A percentile compares a stretch with the other conserved stretches of the same genome.
These are phyloP conservation scores for Melitaea athalia DNA, from an alignment of 2,888 invertebrate species.

Conservation along the genomic window DNA sequence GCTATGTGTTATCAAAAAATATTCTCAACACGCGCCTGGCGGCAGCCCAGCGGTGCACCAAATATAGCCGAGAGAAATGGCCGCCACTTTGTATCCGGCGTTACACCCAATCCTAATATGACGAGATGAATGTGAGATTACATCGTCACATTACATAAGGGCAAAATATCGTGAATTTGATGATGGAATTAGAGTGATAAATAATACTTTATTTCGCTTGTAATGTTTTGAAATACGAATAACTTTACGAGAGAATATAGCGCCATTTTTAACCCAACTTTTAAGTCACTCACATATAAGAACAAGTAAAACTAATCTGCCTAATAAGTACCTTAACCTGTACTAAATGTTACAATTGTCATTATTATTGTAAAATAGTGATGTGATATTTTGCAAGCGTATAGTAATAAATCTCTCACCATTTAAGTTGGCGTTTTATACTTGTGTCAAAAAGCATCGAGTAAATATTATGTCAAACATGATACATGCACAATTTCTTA, in stretches of 20 bases:
- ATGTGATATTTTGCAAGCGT: no score
- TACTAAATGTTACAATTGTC: no score
- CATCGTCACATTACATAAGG: constrained; percentile 54
- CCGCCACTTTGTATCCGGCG: constrained; percentile 61
- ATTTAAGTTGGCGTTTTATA: no score
- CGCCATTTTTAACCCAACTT: neutral
- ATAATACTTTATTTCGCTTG: constrained; percentile 57
- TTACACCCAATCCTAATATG: constrained; percentile 69
- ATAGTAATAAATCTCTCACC: no score
- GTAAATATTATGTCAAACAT: no score
- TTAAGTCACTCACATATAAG: neutral
- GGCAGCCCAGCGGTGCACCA: constrained; percentile 34
- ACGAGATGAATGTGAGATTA: constrained; percentile 68
- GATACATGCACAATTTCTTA: no score
- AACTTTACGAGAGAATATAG: neutral
- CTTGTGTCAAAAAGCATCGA: no score
- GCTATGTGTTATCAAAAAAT: constrained; percentile 27
- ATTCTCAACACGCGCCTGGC: constrained; percentile 38
- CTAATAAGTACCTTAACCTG: no score
- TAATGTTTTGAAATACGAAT: constrained; percentile 16
- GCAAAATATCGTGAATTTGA: constrained; percentile 27
- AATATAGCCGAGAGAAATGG: constrained; percentile 57
- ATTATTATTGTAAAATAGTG: no score
- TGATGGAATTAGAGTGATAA: constrained; percentile 57
- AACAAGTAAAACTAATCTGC: no score